phyloP scores from a whole-genome alignment of 2,888 invertebrate genomes.

The Melanostoma scalare region DNA sequence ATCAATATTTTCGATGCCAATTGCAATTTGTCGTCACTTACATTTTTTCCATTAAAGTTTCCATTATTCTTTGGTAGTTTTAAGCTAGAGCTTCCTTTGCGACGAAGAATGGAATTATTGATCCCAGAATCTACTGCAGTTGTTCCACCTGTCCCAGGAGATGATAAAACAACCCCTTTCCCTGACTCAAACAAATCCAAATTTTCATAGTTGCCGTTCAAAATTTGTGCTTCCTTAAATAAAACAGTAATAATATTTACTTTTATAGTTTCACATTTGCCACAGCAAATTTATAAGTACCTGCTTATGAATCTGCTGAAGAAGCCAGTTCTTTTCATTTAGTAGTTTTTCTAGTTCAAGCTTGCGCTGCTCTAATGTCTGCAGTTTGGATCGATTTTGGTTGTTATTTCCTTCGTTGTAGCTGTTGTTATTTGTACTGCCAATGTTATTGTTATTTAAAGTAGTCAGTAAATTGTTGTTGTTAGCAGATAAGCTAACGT shows the following conservation, averaged over 20 bases:
- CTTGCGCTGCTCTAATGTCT: slow-evolving; percentile 80
- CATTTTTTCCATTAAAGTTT: slow-evolving; percentile 57
- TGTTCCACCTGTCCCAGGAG: neutral
- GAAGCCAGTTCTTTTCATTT: slow-evolving; percentile 80
- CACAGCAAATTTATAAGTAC: slow-evolving; percentile 22
- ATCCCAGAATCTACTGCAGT: neutral
- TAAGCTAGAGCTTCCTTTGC: slow-evolving; percentile 76
- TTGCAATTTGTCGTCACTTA: slow-evolving; percentile 13
- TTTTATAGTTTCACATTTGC: neutral
- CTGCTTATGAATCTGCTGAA: slow-evolving; percentile 81
- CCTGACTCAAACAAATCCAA: slow-evolving; percentile 78
- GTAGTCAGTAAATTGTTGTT: slow-evolving; percentile 40
- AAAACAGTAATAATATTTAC: neutral
- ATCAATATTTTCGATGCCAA: neutral
- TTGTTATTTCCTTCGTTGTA: slow-evolving; percentile 67
- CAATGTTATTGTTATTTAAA: slow-evolving; percentile 43
- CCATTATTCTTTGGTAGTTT: slow-evolving; percentile 67
- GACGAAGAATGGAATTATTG: slow-evolving; percentile 75
- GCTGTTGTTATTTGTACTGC: slow-evolving; percentile 65
- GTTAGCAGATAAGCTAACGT: slow-evolving; percentile 42
- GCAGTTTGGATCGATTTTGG: slow-evolving; percentile 73
- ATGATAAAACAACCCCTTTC: neutral
- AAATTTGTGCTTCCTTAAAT: slow-evolving; percentile 78
- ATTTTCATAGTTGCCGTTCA: slow-evolving; percentile 80
- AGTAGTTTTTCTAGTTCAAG: slow-evolving; percentile 79